phyloP scores from a whole-genome alignment of 1,140 invertebrate species.

The Papilio xuthus region DNA sequence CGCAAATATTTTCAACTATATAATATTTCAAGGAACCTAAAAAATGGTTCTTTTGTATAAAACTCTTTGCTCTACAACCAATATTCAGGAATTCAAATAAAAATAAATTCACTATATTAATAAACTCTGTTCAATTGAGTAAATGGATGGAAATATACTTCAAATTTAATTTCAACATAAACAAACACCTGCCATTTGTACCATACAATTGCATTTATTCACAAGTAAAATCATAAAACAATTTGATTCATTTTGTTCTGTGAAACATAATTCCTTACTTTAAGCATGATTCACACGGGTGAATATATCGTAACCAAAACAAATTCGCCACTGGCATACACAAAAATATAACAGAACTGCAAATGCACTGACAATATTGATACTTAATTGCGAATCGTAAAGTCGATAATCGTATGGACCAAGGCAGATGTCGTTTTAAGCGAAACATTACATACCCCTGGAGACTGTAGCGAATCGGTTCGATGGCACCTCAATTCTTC shows the following conservation, averaged over 20 bases:
- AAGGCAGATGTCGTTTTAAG: slow-evolving; percentile 4
- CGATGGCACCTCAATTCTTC: slow-evolving; percentile 61
- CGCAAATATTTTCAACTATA: background rate
- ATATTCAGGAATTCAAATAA: background rate
- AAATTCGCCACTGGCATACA: slow-evolving; percentile 21
- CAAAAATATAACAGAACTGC: slow-evolving; percentile 10
- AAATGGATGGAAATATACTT: slow-evolving; percentile 12
- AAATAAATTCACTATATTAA: slow-evolving; percentile 5
- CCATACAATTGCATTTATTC: slow-evolving; percentile 4
- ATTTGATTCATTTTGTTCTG: background rate
- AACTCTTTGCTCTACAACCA: background rate
- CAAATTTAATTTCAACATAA: background rate
- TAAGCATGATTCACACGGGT: slow-evolving; percentile 22
- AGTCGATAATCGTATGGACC: background rate
- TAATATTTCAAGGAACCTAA: background rate
- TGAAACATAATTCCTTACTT: slow-evolving; percentile 21
- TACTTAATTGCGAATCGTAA: background rate
- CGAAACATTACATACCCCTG: slow-evolving; percentile 31
- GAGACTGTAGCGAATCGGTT: slow-evolving; percentile 27
- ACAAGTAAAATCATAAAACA: slow-evolving; percentile 10
- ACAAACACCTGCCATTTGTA: background rate
- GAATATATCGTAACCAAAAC: slow-evolving; percentile 15
- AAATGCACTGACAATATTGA: background rate
- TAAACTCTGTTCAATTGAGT: slow-evolving; percentile 24
- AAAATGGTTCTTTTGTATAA: background rate